Evolutionary conservation across 1,140 invertebrate genomes (phyloP).

Genomic region (Neoseiulus cucumeris): DNA sequence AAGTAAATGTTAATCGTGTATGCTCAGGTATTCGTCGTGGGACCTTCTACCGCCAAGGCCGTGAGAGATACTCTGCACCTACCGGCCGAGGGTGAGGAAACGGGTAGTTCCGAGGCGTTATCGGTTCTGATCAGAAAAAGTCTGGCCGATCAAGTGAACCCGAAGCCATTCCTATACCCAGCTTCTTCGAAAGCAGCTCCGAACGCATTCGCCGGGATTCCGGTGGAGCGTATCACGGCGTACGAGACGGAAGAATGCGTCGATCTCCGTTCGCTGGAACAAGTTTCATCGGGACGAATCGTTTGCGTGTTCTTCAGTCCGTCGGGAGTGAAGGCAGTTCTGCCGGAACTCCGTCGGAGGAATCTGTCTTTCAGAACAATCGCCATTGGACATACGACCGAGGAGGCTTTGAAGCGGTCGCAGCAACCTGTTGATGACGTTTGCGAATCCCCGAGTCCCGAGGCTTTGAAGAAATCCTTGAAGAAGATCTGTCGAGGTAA

Average conservation of each 20-base stretch:
- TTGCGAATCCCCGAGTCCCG: background rate
- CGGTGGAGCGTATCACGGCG: background rate
- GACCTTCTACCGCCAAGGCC: background rate
- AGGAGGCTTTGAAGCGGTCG: background rate
- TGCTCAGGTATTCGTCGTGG: slow-evolving; percentile 7
- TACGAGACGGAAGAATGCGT: slow-evolving; percentile 5
- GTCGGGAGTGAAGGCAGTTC: background rate
- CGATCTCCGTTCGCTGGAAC: background rate
- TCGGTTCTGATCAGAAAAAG: background rate
- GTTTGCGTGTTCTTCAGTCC: slow-evolving; percentile 1
- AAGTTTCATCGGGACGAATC: background rate
- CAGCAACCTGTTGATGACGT: background rate
- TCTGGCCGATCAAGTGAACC: background rate
- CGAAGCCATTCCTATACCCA: background rate
- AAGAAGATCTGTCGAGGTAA: slow-evolving; percentile 7
- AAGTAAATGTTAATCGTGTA: too few relatives aligned
- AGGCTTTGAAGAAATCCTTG: background rate
- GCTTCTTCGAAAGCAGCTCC: background rate
- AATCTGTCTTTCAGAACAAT: background rate
- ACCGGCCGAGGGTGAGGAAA: background rate
- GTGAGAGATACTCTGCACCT: background rate
- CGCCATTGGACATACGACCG: background rate
- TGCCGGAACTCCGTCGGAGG: background rate
- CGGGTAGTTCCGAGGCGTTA: background rate
- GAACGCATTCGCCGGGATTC: background rate